These are phyloP conservation scores for Lophotis ruficrista DNA, from an alignment of 2,113 vertebrate species.

Conservation along the genomic window DNA sequence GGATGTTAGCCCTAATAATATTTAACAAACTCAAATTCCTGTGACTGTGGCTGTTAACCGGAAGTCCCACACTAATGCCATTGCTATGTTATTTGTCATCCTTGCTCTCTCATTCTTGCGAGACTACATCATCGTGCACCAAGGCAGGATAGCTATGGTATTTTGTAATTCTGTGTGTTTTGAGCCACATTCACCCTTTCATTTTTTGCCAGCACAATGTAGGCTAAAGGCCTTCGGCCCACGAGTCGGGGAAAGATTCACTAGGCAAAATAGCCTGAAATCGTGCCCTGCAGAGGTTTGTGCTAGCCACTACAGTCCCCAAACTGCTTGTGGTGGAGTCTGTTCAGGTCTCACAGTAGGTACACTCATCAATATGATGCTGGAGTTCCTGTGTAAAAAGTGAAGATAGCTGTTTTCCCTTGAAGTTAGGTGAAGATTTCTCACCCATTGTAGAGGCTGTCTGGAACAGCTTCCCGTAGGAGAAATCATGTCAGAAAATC, in stretches of 20 bases:
- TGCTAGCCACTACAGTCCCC: neutral
- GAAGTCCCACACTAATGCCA: neutral
- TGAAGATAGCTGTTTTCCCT: neutral
- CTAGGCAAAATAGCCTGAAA: neutral
- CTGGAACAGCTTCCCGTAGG: neutral
- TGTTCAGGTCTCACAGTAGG: rapidly evolving
- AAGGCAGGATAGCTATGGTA: neutral
- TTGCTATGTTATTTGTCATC: constrained; percentile 50
- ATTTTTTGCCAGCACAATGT: neutral
- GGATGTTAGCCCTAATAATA: neutral
- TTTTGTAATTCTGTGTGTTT: constrained; percentile 12
- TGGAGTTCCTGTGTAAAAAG: neutral
- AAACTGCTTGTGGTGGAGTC: neutral
- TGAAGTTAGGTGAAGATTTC: neutral
- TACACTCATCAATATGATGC: neutral
- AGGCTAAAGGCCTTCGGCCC: neutral
- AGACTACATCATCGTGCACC: neutral
- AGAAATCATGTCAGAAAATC: neutral
- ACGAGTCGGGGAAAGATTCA: neutral
- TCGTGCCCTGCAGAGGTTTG: neutral
- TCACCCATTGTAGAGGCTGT: neutral
- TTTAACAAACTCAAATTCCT: neutral
- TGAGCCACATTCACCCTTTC: neutral
- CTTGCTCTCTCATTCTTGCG: constrained; percentile 5
- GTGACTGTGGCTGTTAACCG: neutral